Evolutionary conservation across 1,140 invertebrate species (phyloP).

Genomic region (Drosophila elegans): DNA sequence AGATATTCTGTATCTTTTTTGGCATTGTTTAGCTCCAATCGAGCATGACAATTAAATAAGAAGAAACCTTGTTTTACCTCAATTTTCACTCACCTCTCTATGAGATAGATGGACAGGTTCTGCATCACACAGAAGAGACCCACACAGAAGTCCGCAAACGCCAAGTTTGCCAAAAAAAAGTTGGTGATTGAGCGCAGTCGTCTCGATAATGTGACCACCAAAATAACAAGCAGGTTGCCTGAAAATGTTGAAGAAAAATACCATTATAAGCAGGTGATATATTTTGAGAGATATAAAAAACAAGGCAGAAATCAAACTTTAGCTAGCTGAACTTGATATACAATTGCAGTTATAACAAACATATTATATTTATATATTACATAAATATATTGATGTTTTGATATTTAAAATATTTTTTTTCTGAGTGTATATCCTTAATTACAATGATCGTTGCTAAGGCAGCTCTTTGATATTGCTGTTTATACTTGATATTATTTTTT

Average conservation of each 20-base stretch:
- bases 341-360: too few relatives aligned
- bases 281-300: slow-evolving; percentile 14
- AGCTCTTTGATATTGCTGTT: too few relatives aligned
- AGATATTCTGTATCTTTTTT: neutral
- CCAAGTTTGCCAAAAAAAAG: slow-evolving; percentile 93
- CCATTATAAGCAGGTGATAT: slow-evolving; percentile 1
- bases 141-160: slow-evolving; percentile 93
- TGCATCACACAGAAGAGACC: slow-evolving; percentile 94
- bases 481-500: too few relatives aligned
- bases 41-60: slow-evolving; percentile 28
- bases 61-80: neutral
- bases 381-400: too few relatives aligned
- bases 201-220: slow-evolving; percentile 91
- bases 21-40: slow-evolving; percentile 1
- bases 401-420: too few relatives aligned
- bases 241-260: slow-evolving; percentile 63
- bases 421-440: too few relatives aligned
- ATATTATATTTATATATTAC: too few relatives aligned
- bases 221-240: slow-evolving; percentile 93
- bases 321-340: too few relatives aligned
- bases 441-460: too few relatives aligned
- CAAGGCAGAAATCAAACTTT: too few relatives aligned
- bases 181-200: slow-evolving; percentile 92
- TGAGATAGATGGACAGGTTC: slow-evolving; percentile 91
- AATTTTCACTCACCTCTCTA: slow-evolving; percentile 87